phyloP scores from a whole-genome alignment of 2,113 vertebrate genomes.

The Aegithalos caudatus region DNA sequence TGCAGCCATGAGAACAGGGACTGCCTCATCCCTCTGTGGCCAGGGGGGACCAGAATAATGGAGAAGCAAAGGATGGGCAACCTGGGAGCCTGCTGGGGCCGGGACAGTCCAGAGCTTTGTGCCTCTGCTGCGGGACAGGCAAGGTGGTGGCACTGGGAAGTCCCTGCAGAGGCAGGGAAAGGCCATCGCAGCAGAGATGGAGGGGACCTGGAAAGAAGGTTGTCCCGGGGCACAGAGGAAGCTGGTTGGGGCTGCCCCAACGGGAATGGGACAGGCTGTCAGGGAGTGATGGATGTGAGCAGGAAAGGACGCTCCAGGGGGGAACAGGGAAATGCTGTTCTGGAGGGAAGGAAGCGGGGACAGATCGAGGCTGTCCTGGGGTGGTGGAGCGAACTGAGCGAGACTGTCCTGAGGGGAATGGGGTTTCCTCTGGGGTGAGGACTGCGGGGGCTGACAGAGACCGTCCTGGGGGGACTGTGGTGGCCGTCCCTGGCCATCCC shows the following conservation, averaged over 20 bases:
- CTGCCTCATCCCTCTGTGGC: rapidly evolving
- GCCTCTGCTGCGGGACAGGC: rapidly evolving
- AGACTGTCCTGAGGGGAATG: no score
- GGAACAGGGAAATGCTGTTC: not conserved
- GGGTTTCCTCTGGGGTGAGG: not conserved
- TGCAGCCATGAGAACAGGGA: no score
- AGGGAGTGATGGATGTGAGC: not conserved
- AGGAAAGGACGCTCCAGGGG: not conserved
- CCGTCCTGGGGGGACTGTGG: rapidly evolving
- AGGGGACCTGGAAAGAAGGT: not conserved
- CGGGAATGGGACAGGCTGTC: not conserved
- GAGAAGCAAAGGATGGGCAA: no score
- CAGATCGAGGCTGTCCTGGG: no score
- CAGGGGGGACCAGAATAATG: rapidly evolving
- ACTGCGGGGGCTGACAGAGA: rapidly evolving
- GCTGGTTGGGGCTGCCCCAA: rapidly evolving
- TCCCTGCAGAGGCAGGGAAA: not conserved
- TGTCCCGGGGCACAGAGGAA: not conserved
- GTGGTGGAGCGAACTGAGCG: not conserved
- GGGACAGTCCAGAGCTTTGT: not conserved
- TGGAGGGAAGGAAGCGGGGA: no score
- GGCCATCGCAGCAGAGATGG: rapidly evolving
- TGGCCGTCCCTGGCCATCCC: rapidly evolving
- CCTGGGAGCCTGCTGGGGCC: rapidly evolving
- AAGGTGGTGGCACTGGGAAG: not conserved